Evolutionary conservation across 23 tunicate genomes (phyloP).

Genomic region (Styela clava): DNA sequence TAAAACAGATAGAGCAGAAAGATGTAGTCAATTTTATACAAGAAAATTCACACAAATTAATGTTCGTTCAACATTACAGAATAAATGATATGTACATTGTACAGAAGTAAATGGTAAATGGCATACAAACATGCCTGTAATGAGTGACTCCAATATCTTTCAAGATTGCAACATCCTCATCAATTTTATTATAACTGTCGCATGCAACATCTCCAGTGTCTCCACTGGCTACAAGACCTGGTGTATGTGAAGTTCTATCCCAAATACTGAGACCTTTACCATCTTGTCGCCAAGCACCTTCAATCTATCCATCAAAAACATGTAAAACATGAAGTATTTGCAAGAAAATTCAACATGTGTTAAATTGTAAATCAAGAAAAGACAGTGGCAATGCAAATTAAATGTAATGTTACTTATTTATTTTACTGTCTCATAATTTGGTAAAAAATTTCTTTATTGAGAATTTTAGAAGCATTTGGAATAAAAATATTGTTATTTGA

Average conservation of each 20-base stretch:
- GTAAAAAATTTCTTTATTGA: too few relatives aligned
- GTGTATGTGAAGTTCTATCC: constrained; percentile 87
- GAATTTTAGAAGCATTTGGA: too few relatives aligned
- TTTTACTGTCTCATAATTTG: too few relatives aligned
- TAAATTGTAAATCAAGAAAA: neutral
- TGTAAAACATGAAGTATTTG: neutral
- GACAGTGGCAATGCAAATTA: too few relatives aligned
- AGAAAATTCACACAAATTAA: too few relatives aligned
- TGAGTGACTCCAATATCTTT: constrained; percentile 46
- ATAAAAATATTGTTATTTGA: too few relatives aligned
- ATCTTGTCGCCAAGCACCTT: constrained; percentile 83
- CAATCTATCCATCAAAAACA: constrained; percentile 48
- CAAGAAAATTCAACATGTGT: neutral
- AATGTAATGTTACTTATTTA: too few relatives aligned
- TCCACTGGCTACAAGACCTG: constrained; percentile 58
- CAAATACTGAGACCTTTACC: constrained; percentile 82
- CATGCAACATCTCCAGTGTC: constrained; percentile 94
- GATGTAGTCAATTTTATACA: too few relatives aligned
- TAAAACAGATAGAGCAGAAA: too few relatives aligned
- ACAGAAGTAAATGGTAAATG: too few relatives aligned
- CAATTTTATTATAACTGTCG: constrained; percentile 86
- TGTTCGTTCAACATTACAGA: too few relatives aligned
- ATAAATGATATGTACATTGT: too few relatives aligned
- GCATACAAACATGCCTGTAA: constrained; percentile 77
- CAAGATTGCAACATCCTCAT: constrained; percentile 71